Conservation (phyloP, 2,888 invertebrate species). For the Mylabris sibirica region DNA sequence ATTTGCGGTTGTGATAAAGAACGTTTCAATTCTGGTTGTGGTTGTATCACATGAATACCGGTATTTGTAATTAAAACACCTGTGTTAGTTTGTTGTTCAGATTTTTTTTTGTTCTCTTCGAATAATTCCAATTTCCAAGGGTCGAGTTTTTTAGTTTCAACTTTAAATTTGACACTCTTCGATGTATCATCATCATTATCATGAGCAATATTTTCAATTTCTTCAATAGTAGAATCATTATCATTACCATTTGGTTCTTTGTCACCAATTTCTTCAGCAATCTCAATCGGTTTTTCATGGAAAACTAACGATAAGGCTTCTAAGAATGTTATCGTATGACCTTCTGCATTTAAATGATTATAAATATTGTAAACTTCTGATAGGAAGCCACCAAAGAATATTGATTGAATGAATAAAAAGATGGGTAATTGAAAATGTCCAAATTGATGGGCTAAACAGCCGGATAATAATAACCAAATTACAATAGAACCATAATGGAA, state of each 20-base stretch:
- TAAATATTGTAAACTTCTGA: conserved; percentile 69
- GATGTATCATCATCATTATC: neutral
- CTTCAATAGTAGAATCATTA: too few relatives aligned
- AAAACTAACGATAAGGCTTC: conserved; percentile 47
- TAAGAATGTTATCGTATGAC: conserved; percentile 47
- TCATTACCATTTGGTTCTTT: neutral
- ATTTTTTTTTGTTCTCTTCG: conserved; percentile 39
- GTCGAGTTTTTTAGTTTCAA: conserved; percentile 35
- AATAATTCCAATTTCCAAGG: conserved; percentile 58
- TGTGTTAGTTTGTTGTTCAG: conserved; percentile 31
- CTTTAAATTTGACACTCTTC: conserved; percentile 25
- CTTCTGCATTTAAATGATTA: conserved; percentile 63
- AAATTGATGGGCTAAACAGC: conserved; percentile 77
- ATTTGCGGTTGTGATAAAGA: conserved; percentile 56
- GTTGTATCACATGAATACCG: conserved; percentile 52
- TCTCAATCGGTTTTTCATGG: conserved; percentile 44
- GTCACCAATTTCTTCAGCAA: conserved; percentile 32
- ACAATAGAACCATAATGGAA: conserved; percentile 75
- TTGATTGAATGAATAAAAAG: conserved; percentile 72
- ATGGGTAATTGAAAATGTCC: conserved; percentile 80
- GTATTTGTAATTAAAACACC: conserved; percentile 53
- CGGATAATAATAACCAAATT: conserved; percentile 79
- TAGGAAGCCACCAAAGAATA: conserved; percentile 72
- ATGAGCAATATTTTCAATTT: conserved; percentile 16
- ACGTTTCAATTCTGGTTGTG: conserved; percentile 47